These are phyloP conservation scores for Coecobrya sp. DNA, from an alignment of 2,888 invertebrate genomes.

Conservation along the genomic window DNA sequence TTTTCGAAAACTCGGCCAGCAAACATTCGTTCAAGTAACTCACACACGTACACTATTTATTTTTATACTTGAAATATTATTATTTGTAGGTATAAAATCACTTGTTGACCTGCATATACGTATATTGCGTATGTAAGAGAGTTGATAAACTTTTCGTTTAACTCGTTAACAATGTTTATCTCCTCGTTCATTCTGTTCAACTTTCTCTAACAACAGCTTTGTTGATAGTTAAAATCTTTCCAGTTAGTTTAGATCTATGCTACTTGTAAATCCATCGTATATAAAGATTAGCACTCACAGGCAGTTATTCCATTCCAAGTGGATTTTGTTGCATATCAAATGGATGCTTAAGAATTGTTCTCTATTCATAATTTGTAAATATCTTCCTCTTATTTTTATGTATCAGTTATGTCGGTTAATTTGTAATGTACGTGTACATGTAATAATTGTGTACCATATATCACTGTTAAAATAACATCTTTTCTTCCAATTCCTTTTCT, in stretches of 20 bases:
- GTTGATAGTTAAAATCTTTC: background rate
- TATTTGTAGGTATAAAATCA: constrained; percentile 54
- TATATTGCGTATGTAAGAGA: constrained; percentile 43
- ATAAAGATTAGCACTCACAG: constrained; percentile 70
- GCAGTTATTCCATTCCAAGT: constrained; percentile 69
- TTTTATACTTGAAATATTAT: background rate
- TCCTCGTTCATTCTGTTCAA: background rate
- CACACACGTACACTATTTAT: constrained; percentile 30
- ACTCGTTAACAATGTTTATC: too few species aligned
- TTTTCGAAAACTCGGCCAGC: background rate
- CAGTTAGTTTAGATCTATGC: background rate
- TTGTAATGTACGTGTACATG: constrained; percentile 8
- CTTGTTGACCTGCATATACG: constrained; percentile 62
- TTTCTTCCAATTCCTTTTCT: background rate
- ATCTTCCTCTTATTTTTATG: background rate
- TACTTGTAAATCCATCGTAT: background rate
- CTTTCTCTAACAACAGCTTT: background rate
- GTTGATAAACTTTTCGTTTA: constrained; percentile 35
- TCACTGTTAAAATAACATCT: constrained; percentile 71
- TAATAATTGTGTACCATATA: constrained; percentile 65
- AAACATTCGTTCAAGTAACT: constrained; percentile 37
- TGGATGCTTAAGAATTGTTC: background rate
- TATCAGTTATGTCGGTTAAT: constrained; percentile 1
- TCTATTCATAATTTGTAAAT: constrained; percentile 7
- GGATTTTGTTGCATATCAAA: constrained; percentile 2